Conservation (phyloP, 2,797 vertebrate species). For the Dallia pectoralis region DNA sequence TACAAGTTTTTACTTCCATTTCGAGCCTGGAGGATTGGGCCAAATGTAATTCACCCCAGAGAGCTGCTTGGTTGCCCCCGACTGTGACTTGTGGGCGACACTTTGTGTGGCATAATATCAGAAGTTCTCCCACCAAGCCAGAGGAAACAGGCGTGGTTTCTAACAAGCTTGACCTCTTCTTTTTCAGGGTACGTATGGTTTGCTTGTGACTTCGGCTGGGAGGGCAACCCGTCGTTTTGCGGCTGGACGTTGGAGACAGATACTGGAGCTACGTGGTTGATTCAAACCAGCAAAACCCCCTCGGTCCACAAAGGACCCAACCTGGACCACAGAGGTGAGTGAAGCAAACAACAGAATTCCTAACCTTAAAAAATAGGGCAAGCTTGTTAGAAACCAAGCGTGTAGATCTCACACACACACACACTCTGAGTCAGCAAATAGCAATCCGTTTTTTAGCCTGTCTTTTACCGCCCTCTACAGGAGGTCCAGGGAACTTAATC, state of each 20-base stretch:
- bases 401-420: not conserved
- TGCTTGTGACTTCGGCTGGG: conserved; percentile 94
- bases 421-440: not conserved
- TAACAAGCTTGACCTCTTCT: not conserved
- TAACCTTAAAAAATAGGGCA: no score
- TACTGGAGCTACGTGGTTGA: conserved; percentile 88
- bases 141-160: not conserved
- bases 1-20: not conserved
- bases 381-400: no score
- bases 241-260: conserved; percentile 89
- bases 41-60: no score
- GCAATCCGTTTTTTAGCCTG: not conserved
- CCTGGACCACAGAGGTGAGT: conserved; percentile 91
- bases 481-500: conserved; percentile 94
- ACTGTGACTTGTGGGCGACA: not conserved
- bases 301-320: conserved; percentile 93
- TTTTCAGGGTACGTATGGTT: conserved; percentile 78
- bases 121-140: not conserved
- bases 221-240: conserved; percentile 90
- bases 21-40: not conserved
- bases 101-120: not conserved
- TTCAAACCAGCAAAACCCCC: conserved; percentile 81
- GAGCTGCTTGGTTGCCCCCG: no score
- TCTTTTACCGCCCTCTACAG: conserved; percentile 58
- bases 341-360: not conserved